Conservation (phyloP, 2,113 vertebrate genomes). For the Sciurus niger region DNA sequence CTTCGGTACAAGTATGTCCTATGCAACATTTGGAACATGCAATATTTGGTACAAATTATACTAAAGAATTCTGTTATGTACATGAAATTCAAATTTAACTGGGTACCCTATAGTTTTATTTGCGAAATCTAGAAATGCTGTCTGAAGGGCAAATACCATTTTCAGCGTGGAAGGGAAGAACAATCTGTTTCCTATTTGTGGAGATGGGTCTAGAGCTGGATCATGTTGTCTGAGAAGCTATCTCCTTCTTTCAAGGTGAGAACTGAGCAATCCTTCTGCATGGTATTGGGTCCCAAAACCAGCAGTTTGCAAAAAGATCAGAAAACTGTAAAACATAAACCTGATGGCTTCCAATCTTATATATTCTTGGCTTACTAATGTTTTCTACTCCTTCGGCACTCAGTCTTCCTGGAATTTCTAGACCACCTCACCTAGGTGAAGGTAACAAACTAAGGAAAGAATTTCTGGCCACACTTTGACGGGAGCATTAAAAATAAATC, state of each 20-base stretch:
- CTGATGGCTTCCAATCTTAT: too few species aligned
- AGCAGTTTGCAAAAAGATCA: constrained; percentile 3
- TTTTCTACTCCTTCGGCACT: background rate
- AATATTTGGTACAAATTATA: background rate
- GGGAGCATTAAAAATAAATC: background rate
- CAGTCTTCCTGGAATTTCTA: background rate
- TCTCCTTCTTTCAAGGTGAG: background rate
- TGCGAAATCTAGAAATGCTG: background rate
- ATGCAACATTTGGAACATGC: background rate
- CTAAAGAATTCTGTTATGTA: background rate
- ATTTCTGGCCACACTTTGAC: background rate
- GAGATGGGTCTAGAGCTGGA: background rate
- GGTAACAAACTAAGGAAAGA: background rate
- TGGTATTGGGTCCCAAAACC: background rate
- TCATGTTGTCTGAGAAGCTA: background rate
- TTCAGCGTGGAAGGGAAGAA: background rate
- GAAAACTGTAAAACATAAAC: background rate
- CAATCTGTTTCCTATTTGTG: background rate
- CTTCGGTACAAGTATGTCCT: background rate
- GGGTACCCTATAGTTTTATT: background rate
- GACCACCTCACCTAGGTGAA: background rate
- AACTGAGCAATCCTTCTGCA: background rate
- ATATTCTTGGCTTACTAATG: background rate
- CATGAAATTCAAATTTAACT: constrained; percentile 34
- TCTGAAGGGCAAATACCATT: background rate